These are phyloP conservation scores for Muricea muricata DNA, from an alignment of 92 coral and sea anemone species.

Conservation along the genomic window DNA sequence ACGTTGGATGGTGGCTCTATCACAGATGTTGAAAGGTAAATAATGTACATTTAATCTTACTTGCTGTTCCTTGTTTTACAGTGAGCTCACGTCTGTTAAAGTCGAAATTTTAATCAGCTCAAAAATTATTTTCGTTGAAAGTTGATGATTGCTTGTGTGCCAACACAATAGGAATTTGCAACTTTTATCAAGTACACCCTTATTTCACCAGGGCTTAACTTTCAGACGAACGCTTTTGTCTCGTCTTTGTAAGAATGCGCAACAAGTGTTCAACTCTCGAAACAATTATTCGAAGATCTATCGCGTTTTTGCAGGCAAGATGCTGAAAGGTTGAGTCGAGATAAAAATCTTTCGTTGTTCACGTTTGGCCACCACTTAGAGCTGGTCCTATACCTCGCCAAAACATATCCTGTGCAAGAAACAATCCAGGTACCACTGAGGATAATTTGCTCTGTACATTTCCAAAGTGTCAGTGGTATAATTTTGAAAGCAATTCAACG, in stretches of 20 bases:
- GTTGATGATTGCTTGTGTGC: no score
- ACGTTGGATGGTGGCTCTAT: conserved; percentile 76
- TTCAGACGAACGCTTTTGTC: no score
- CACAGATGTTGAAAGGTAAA: conserved; percentile 78
- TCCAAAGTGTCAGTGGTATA: neutral
- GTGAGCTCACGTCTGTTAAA: no score
- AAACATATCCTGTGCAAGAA: conserved; percentile 5
- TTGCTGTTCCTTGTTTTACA: neutral
- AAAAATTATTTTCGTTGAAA: no score
- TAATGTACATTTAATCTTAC: neutral
- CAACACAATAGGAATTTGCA: no score
- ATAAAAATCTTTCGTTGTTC: conserved; percentile 67
- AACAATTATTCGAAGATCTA: neutral
- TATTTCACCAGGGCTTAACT: no score
- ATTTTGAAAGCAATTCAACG: neutral
- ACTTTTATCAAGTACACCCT: no score
- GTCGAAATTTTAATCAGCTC: no score
- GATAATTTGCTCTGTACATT: neutral
- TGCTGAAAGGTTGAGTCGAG: conserved; percentile 62
- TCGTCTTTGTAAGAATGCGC: no score
- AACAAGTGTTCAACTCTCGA: no score
- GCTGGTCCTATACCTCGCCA: conserved; percentile 70
- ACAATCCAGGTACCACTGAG: neutral
- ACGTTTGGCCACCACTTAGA: conserved; percentile 81
- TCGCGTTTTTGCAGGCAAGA: conserved; percentile 38